phyloP scores from a whole-genome alignment of 2,888 invertebrate genomes.

The Platycheirus albimanus region DNA sequence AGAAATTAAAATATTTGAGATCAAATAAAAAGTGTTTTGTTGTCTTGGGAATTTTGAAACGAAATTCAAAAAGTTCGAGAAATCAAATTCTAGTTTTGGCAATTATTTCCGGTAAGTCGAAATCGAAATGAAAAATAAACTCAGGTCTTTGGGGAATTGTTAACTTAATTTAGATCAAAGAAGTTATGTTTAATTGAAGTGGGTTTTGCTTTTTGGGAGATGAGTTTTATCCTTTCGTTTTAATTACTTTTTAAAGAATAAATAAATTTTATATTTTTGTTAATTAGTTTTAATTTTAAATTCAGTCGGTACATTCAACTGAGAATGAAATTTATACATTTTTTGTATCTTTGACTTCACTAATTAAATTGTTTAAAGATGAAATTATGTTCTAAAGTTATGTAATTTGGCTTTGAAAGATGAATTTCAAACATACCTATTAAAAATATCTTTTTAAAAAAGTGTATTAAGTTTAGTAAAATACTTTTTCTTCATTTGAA shows the following conservation, averaged over 20 bases:
- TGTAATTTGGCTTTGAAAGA: too few relatives aligned
- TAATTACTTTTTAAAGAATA: neutral
- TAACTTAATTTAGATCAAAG: slow-evolving; percentile 13
- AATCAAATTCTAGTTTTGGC: slow-evolving; percentile 3
- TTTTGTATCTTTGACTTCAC: too few relatives aligned
- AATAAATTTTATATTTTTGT: neutral
- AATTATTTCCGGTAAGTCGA: slow-evolving; percentile 47
- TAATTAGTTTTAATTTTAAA: too few relatives aligned
- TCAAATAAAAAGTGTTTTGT: neutral
- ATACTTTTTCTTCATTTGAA: too few relatives aligned
- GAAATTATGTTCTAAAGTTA: too few relatives aligned
- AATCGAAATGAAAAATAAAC: neutral
- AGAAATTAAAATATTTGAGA: neutral
- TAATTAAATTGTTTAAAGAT: too few relatives aligned
- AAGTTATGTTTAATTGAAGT: neutral
- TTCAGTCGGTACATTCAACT: too few relatives aligned
- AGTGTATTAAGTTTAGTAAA: too few relatives aligned
- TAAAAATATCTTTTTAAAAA: too few relatives aligned
- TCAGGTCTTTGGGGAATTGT: neutral
- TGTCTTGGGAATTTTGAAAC: neutral
- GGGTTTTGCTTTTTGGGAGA: neutral
- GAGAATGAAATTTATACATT: too few relatives aligned
- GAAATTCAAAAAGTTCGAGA: neutral
- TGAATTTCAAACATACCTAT: too few relatives aligned
- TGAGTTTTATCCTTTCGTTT: neutral